A percentile compares a stretch with the other conserved stretches of the same genome.
These are phyloP conservation scores for Agrilus biguttatus DNA, from an alignment of 2,888 invertebrate species.

Conservation along the genomic window DNA sequence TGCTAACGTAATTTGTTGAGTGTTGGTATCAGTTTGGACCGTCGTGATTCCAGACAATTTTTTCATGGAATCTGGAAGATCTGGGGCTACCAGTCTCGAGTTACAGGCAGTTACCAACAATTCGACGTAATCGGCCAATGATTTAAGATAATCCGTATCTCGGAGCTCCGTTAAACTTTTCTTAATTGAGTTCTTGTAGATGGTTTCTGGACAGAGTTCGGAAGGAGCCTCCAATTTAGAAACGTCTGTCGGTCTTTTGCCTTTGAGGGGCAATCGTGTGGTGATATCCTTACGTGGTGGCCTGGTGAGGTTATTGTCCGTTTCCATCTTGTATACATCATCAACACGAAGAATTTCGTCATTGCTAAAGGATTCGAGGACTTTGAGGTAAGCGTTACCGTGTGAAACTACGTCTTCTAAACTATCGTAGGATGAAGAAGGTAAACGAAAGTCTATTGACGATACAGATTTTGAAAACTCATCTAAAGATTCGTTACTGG, in stretches of 20 bases:
- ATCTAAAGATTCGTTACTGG: no score
- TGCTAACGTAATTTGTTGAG: no score
- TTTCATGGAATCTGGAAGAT: no score
- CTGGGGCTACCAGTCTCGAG: no score
- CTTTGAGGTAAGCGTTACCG: background rate
- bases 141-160: background rate
- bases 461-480: no score
- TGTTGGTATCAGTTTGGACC: no score
- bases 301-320: background rate
- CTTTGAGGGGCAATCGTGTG: background rate
- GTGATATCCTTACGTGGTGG: no score
- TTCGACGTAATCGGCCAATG: background rate
- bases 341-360: slow-evolving; percentile 6
- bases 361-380: slow-evolving; percentile 4
- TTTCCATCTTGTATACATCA: slow-evolving; percentile 1
- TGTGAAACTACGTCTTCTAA: background rate
- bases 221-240: background rate
- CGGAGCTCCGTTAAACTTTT: background rate
- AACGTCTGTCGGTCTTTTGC: background rate
- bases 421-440: no score
- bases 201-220: background rate
- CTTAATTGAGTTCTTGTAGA: background rate
- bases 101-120: background rate
- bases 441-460: no score
- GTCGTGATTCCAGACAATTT: no score